Evolutionary conservation across 2,797 vertebrate genomes (phyloP).

Genomic region (Gymnoscopelus braueri): DNA sequence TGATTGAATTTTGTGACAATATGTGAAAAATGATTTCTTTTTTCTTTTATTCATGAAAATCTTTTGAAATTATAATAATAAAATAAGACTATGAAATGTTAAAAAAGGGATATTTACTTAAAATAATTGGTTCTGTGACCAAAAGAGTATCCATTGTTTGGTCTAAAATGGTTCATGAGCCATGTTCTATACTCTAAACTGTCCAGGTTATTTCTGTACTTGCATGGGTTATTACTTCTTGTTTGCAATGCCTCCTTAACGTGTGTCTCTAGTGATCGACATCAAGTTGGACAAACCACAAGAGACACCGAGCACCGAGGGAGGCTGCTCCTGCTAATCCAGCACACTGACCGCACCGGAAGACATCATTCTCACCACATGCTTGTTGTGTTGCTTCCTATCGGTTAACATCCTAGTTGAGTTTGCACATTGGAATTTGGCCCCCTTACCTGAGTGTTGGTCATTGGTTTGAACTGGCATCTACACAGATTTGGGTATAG

Average conservation of each 20-base stretch:
- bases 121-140: too few species aligned
- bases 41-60: too few species aligned
- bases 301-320: constrained; percentile 85
- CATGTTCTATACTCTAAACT: too few species aligned
- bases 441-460: constrained; percentile 79
- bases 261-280: constrained; percentile 83
- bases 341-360: constrained; percentile 48
- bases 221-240: background rate
- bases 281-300: constrained; percentile 91
- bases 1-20: too few species aligned
- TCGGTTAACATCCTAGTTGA: constrained; percentile 87
- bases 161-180: too few species aligned
- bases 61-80: too few species aligned
- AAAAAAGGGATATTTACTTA: too few species aligned
- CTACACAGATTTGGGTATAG: constrained; percentile 79
- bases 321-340: constrained; percentile 92
- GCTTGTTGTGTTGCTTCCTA: constrained; percentile 91
- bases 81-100: too few species aligned
- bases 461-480: constrained; percentile 73
- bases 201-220: too few species aligned
- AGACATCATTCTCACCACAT: constrained; percentile 77
- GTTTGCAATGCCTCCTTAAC: constrained; percentile 79
- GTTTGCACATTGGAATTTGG: constrained; percentile 83
- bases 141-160: too few species aligned
- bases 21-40: too few species aligned